Evolutionary conservation across 2,113 vertebrate species (phyloP).

Genomic region (Xyliphius kryptos): DNA sequence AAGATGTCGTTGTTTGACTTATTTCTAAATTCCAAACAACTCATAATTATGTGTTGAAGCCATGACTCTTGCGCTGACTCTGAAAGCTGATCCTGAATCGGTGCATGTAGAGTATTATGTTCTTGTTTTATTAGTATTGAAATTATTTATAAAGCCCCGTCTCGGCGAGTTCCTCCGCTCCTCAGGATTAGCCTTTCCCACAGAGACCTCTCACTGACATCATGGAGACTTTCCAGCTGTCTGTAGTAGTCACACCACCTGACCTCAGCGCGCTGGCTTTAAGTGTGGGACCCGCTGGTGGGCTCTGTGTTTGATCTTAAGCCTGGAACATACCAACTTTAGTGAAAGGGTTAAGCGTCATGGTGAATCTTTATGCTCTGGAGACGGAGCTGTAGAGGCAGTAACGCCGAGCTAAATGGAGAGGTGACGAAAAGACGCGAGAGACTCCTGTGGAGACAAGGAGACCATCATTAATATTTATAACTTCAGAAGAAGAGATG

Average conservation of each 20-base stretch:
- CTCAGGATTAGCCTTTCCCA: conserved; percentile 14
- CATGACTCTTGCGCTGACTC: too few relatives aligned
- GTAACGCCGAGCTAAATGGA: conserved; percentile 15
- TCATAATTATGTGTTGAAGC: too few relatives aligned
- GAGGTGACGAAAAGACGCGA: conserved; percentile 14
- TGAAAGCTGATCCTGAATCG: neutral
- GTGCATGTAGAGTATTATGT: neutral
- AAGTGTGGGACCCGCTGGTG: neutral
- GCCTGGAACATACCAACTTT: neutral
- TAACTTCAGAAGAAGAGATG: conserved; percentile 5
- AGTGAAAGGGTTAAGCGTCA: neutral
- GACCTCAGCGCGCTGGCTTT: neutral
- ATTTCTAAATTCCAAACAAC: too few relatives aligned
- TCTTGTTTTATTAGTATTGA: neutral
- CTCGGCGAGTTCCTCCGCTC: neutral
- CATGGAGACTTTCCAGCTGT: conserved; percentile 27
- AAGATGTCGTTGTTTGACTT: too few relatives aligned
- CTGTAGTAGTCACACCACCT: neutral
- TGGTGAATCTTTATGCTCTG: neutral
- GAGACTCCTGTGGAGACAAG: neutral
- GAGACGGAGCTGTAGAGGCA: neutral
- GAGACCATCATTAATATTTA: neutral
- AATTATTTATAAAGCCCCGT: neutral
- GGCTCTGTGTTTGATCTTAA: neutral
- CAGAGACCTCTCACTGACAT: conserved; percentile 20